Evolutionary conservation across 2,113 vertebrate genomes (phyloP).

Genomic region (Enhydra lutris): DNA sequence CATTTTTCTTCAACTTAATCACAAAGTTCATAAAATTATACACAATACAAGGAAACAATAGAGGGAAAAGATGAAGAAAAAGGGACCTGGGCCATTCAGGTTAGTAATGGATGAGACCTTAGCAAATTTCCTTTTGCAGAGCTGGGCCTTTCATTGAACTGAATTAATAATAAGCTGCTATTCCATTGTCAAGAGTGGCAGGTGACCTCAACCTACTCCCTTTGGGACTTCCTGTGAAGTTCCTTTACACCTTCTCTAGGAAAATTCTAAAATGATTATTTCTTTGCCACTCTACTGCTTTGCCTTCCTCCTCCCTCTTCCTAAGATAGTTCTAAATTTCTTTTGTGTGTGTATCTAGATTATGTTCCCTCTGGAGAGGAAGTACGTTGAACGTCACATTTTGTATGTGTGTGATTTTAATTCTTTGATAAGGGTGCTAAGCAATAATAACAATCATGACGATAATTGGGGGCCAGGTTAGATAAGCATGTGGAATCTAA

Average conservation of each 20-base stretch:
- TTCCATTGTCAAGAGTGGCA: neutral
- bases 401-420: neutral
- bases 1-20: conserved; percentile 1
- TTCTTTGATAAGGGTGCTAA: neutral
- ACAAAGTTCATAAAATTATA: conserved; percentile 1
- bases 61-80: neutral
- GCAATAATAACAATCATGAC: neutral
- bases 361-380: neutral
- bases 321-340: neutral
- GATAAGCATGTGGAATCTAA: neutral
- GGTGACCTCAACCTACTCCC: neutral
- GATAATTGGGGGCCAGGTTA: neutral
- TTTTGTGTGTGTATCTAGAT: neutral
- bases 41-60: neutral
- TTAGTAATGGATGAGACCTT: neutral
- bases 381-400: neutral
- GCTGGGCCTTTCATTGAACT: neutral
- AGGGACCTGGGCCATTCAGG: neutral
- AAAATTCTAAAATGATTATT: conserved; percentile 28
- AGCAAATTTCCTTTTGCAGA: neutral
- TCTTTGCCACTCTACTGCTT: neutral
- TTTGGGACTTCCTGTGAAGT: neutral
- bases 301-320: neutral
- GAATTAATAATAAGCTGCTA: neutral
- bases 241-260: neutral